Base-by-base conservation (phyloP, 2,113 vertebrate genomes). In the Isurus oxyrinchus region DNA sequence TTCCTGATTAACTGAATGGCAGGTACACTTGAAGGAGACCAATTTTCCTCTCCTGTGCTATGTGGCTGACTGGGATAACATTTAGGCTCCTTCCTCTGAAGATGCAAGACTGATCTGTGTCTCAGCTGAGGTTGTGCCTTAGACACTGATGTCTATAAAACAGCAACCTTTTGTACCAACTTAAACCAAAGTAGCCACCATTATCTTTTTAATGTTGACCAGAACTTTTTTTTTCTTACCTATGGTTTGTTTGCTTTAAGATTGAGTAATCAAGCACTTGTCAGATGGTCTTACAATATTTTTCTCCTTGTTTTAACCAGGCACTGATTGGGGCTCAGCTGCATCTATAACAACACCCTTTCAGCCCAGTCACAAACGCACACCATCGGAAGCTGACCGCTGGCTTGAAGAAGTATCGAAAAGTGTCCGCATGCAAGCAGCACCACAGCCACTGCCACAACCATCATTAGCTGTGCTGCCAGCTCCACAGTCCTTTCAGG, bases 321-420 rank as follows among this genome's bases (percentile, higher is more conserved):
- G 98, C 96, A 94, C 97, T 0, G 98, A 98, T 94, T 98, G 98
- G 98, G 97, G 97, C 97, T 97, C 97, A 0, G 97, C 96, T 97
- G 96, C 97, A 0, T 97, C 97, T 66, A 98, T 98, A 55, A 97
- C 98, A 11, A 97, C 97, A 88, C 97, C 97, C 59, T 66, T 96
- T 76, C 98, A 98, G 96, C 97, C 97, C 25, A 98, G 97, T 40
- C 99, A 99, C 97, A 98, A 97, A 96, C 99, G 99, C 66, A 99
- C 99, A 0, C 98, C 99, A 0, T 99, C 99, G 0, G 99, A 99
- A 96, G 99, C 99, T 5, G 99, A 99, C 97, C 99, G 99, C 96
- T 99, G 99, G 99, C 97, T 99, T 96, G 99, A 99, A 96, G 99
- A 99, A 97, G 99, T 99, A 67, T 98, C 99, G 96, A 99, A 99